A percentile compares a stretch with the other conserved stretches of the same genome.
phyloP scores from a whole-genome alignment of 2,113 vertebrate genomes.

The Amphiprion ocellaris region DNA sequence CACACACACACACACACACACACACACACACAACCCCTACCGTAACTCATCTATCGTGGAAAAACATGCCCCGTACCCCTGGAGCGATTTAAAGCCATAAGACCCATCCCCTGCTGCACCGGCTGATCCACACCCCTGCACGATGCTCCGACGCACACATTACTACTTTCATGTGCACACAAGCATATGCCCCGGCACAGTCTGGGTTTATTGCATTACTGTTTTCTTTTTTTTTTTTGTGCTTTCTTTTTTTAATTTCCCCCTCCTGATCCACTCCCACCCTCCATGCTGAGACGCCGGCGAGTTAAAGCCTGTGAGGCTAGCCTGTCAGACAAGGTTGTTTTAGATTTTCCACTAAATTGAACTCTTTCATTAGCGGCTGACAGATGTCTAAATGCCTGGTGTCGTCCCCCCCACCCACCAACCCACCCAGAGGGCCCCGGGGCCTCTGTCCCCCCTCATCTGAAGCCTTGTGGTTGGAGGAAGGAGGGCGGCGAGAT shows the following conservation, averaged over 20 bases:
- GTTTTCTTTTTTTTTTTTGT: slow-evolving; percentile 8
- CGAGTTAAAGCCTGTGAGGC: slow-evolving; percentile 76
- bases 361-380: slow-evolving; percentile 83
- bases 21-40: slow-evolving; percentile 14
- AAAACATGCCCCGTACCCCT: slow-evolving; percentile 72
- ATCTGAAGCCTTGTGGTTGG: slow-evolving; percentile 31
- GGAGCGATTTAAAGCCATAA: slow-evolving; percentile 72
- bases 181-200: slow-evolving; percentile 44
- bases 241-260: slow-evolving; percentile 5
- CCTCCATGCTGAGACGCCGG: slow-evolving; percentile 27
- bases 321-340: slow-evolving; percentile 76
- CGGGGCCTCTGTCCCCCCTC: slow-evolving; percentile 23
- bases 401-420: slow-evolving; percentile 21
- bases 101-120: slow-evolving; percentile 60
- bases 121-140: slow-evolving; percentile 55
- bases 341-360: slow-evolving; percentile 84
- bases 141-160: slow-evolving; percentile 29
- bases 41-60: slow-evolving; percentile 59
- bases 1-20: slow-evolving; percentile 50
- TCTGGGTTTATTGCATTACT: slow-evolving; percentile 57
- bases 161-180: slow-evolving; percentile 24
- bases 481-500: slow-evolving; percentile 14
- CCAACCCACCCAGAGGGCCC: slow-evolving; percentile 45
- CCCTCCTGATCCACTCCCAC: slow-evolving; percentile 34
- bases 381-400: slow-evolving; percentile 82